Evolutionary conservation across 2,888 invertebrate species (phyloP).

Genomic region (Leptarthrus brevirostris): DNA sequence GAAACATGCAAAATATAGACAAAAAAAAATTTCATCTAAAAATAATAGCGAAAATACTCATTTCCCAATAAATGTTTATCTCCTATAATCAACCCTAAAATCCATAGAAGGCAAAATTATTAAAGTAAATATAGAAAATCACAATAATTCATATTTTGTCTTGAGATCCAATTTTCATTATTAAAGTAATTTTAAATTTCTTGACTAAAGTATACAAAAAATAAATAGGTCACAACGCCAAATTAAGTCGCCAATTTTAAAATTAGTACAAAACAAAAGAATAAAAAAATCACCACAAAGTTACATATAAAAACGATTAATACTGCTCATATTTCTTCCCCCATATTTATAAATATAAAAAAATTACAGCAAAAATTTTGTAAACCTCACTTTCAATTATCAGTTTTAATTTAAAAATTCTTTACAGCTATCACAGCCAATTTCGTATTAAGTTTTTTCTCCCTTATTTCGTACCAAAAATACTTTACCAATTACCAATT

Average conservation of each 20-base stretch:
- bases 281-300: background rate
- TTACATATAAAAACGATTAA: slow-evolving; percentile 24
- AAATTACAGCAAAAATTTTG: slow-evolving; percentile 29
- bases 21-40: too few species aligned
- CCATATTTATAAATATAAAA: slow-evolving; percentile 4
- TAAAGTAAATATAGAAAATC: slow-evolving; percentile 36
- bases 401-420: slow-evolving; percentile 26
- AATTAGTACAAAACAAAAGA: background rate
- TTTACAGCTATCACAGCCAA: slow-evolving; percentile 67
- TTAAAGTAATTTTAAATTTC: slow-evolving; percentile 8
- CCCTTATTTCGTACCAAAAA: slow-evolving; percentile 59
- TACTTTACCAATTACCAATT: slow-evolving; percentile 58
- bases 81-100: slow-evolving; percentile 25
- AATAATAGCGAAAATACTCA: slow-evolving; percentile 32
- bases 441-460: slow-evolving; percentile 59
- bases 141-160: slow-evolving; percentile 15
- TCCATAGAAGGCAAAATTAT: slow-evolving; percentile 29
- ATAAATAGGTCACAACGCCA: slow-evolving; percentile 35
- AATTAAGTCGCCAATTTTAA: slow-evolving; percentile 37
- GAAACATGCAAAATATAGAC: too few species aligned
- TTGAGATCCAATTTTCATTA: slow-evolving; percentile 32
- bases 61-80: slow-evolving; percentile 1
- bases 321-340: slow-evolving; percentile 23
- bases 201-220: slow-evolving; percentile 27
- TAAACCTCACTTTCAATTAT: slow-evolving; percentile 20